Conservation (phyloP, 1,140 invertebrate genomes). For the Drosophila arawakana region DNA sequence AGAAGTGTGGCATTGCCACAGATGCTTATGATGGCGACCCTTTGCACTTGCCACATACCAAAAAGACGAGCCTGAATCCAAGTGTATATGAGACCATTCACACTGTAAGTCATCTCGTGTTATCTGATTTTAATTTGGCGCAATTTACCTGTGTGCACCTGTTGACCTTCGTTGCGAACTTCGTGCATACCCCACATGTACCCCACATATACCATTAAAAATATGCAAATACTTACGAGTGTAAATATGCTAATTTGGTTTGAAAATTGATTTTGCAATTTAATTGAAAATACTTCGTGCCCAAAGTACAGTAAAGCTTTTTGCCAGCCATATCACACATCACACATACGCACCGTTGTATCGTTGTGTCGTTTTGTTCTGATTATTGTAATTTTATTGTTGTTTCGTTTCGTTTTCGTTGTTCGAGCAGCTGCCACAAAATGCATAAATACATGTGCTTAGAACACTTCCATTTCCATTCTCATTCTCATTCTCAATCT, state of each 20-base stretch:
- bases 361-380: conserved; percentile 2
- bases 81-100: conserved; percentile 1
- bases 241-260: conserved; percentile 78
- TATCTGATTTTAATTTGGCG: conserved; percentile 82
- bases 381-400: conserved; percentile 30
- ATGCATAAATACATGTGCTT: conserved; percentile 66
- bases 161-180: conserved; percentile 55
- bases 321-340: conserved; percentile 33
- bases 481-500: conserved; percentile 51
- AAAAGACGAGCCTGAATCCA: conserved; percentile 3
- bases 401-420: conserved; percentile 47
- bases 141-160: conserved; percentile 78
- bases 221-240: conserved; percentile 66
- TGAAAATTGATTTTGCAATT: conserved; percentile 80
- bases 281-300: conserved; percentile 68
- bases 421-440: conserved; percentile 80
- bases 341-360: conserved; percentile 20
- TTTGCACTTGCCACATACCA: conserved; percentile 1
- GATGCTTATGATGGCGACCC: conserved; percentile 26
- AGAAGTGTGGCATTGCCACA: conserved; percentile 1
- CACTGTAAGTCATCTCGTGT: conserved; percentile 70
- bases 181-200: neutral
- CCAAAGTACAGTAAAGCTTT: conserved; percentile 38
- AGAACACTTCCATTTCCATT: conserved; percentile 50
- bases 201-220: conserved; percentile 42